phyloP scores from a whole-genome alignment of 2,113 vertebrate species.

The Oncorhynchus mykiss region DNA sequence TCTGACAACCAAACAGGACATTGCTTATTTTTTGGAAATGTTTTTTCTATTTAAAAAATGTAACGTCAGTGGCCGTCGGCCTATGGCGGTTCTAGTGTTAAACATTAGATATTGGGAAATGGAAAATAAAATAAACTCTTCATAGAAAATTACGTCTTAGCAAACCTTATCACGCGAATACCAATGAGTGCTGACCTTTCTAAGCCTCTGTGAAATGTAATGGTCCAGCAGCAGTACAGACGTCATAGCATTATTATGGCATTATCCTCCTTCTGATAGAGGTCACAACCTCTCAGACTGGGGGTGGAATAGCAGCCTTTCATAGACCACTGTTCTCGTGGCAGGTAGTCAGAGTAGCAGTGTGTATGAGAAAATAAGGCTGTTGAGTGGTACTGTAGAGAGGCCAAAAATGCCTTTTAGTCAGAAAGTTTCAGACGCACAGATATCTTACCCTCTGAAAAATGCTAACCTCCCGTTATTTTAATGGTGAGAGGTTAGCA shows the following conservation, averaged over 20 bases:
- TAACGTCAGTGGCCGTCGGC: not conserved
- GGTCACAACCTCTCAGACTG: constrained; percentile 1
- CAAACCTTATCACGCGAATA: not conserved
- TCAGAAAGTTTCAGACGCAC: not conserved
- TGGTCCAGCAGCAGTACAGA: not conserved
- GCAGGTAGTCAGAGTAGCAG: not conserved
- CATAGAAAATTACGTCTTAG: not conserved
- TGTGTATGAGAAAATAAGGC: not conserved
- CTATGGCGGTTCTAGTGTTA: not conserved
- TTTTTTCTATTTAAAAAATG: not conserved
- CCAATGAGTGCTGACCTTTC: not conserved
- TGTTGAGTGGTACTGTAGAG: not conserved
- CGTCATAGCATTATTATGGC: not conserved
- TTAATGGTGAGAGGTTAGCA: too few species aligned
- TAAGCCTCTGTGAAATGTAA: not conserved
- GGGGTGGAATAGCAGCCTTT: not conserved
- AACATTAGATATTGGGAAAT: not conserved
- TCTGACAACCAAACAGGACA: too few species aligned
- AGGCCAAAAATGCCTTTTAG: not conserved
- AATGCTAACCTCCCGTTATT: too few species aligned
- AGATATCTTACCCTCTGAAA: too few species aligned
- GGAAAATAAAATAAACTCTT: not conserved
- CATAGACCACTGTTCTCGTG: not conserved
- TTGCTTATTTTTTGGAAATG: too few species aligned
- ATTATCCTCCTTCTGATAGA: not conserved